Base-by-base conservation (phyloP, 1,140 invertebrate species). In the Drosophila bifasciata region DNA sequence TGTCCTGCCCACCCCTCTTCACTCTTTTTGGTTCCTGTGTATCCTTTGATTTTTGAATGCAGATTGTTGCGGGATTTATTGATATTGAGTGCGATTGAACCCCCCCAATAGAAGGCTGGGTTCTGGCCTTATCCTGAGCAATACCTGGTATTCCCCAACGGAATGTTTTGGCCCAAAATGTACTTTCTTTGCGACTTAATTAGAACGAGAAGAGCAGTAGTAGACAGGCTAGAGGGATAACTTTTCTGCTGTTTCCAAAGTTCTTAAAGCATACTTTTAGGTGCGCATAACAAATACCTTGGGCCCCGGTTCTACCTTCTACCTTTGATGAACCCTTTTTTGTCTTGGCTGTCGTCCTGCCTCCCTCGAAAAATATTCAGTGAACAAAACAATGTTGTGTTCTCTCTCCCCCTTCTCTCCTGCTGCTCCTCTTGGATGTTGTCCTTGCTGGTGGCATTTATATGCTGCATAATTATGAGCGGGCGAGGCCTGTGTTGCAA, bases 41-140 rank as follows among this genome's bases (percentile, higher is more conserved):
- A 74, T 81, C 78, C 85, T 86, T 86, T 86, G 81, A 86, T 86
- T 86, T 86, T 86, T 86, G 81, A 86, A 76, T 88, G 83, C 77
- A 86, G 83, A 86, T 86, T 86, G 81, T 63, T 62, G 55, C 63
- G 63, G 61, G 69, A 86, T 86, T 88, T 86, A 86, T 86, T 88
- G 81, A 77, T 81, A 81, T 81, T 78, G 74, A 88, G 81, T 86
- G 78, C 61, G 68, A 69, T 68, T 56, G 49, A 68, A 48, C 49
- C 32, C 16, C 25, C 64, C 60, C 48, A 48, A 11, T 0, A 17
- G 8, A 43, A 13, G 19, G 53, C 61, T 32, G 25, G 25, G n/a
- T 28, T 16, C 53, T 11, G n/a, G n/a, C 49, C 23, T 40, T 59
- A 4, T 32, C n/a, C 5, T 48, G 25, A 36, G 32, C 32, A 11